Base-by-base conservation (phyloP, 2,888 invertebrate genomes). In the Drosophila seclusa region DNA sequence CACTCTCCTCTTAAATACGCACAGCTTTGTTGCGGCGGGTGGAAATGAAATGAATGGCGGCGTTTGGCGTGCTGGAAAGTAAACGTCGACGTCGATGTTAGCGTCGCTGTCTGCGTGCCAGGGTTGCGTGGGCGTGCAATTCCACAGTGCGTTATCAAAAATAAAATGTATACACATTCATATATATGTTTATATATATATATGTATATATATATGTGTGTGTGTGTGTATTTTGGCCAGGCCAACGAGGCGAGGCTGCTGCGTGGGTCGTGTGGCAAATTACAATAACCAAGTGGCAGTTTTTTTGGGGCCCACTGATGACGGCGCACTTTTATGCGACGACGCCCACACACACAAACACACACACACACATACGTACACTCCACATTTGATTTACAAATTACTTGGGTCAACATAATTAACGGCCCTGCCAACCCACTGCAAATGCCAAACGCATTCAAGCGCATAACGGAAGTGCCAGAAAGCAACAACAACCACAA, bases 381-480 rank as follows among this genome's bases (percentile, higher is more conserved):
- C 73, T 62, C 72, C 62, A 74, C 84, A 78, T 83, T 78, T 80
- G 68, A 76, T 84, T 80, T 73, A 80, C 71, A 74, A 86, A 76
- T 87, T 78, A 80, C 73, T 83, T 86, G 75, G 72, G 83, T 78
- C 87, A 86, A 86, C 74, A 78, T 81, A 87, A 89, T 89, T 89
- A 87, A 78, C 72, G 72, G 65, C 66, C 58, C 68, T 69, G 86
- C 85, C 76, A 77, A 68, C 75, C 58, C 34, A 73, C 66, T 73
- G 60, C 67, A 40, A 70, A 61, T 40, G 40, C 63, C 57, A 64
- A 58, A n/a, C 38, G 13, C 55, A 55, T 64, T 50, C 52, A 49
- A 68, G 57, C 72, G 64, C 60, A 70, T 64, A 87, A 68, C 83
- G 78, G 83, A 76, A 83, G 82, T 81, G 58, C 55, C 66, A 65